Base-by-base conservation (phyloP, 2,797 vertebrate species). In the Anguilla anguilla region DNA sequence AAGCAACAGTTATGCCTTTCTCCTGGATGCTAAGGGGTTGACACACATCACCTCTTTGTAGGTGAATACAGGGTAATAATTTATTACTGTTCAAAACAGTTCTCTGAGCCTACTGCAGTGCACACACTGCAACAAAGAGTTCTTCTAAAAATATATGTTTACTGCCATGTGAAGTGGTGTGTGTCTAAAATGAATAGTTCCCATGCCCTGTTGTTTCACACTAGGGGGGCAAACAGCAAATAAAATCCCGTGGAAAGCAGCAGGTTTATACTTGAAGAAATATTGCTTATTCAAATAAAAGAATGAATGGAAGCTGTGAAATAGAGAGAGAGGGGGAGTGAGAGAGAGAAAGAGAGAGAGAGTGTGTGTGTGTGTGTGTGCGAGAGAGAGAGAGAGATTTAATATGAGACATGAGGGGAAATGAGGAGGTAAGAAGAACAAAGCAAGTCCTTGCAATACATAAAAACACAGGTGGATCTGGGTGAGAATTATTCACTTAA, bases 401-500 rank as follows among this genome's bases (percentile, higher is more conserved):
- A 82, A 82, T 2, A 22, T 19, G 6, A 82, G 7, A 46, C 6
- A n/a, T 10, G 7, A n/a, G 43, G 17, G 46, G 3, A 82, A 49
- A 25, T n/a, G 17, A 28, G 9, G 46, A 28, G n/a, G 19, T 3
- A 86, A 49, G 22, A 39, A 28, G 3, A 35, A 39, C 0, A 86
- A 74, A 86, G 13, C 13, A 53, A 53, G n/a, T 25, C 64, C 64
- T 67, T 67, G 64, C 3, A 35, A 55, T 22, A 46, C 15, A 57
- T 59, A 61, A 69, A 25, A 61, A 77, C 35, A 55, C 83, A 85
- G 67, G 69, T 79, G 87, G 83, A 64, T 22, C 35, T 25, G 7
- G 15, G 67, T 43, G n/a, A 69, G 67, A 85, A 53, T 61, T 61
- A 85, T 77, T 77, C 72, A 28, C 31, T 59, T 72, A 85, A 35